Conservation (phyloP, 1,140 invertebrate species). For the Lethocerus indicus region DNA sequence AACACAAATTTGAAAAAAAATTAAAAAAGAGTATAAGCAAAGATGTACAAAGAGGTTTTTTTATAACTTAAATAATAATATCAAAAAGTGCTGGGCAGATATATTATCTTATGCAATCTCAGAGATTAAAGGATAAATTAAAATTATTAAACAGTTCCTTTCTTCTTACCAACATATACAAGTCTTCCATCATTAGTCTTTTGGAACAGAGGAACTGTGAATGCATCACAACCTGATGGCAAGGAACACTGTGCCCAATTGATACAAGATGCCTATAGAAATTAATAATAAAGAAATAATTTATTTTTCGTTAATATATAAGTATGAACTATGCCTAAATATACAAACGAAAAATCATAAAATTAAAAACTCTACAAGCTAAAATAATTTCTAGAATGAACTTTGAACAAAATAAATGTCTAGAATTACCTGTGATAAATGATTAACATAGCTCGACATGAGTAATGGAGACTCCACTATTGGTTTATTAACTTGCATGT, state of each 20-base stretch:
- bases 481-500: conserved; percentile 88
- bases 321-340: no score
- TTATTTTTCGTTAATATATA: no score
- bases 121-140: not conserved
- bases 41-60: no score
- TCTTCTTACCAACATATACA: conserved; percentile 45
- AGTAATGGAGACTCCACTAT: conserved; percentile 84
- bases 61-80: no score
- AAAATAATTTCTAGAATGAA: not conserved
- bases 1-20: no score
- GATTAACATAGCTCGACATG: conserved; percentile 87
- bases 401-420: not conserved
- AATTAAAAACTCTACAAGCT: not conserved
- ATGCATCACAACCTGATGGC: conserved; percentile 44
- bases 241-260: conserved; percentile 58
- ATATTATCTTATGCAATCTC: no score
- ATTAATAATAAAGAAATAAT: no score
- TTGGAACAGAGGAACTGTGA: conserved; percentile 37
- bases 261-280: conserved; percentile 33
- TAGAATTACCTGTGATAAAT: conserved; percentile 65
- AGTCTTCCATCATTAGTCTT: conserved; percentile 53
- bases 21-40: no score
- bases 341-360: no score
- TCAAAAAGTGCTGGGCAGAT: no score
- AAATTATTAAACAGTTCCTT: not conserved